phyloP scores from a whole-genome alignment of 2,888 invertebrate genomes.

The Limnephilus marmoratus region DNA sequence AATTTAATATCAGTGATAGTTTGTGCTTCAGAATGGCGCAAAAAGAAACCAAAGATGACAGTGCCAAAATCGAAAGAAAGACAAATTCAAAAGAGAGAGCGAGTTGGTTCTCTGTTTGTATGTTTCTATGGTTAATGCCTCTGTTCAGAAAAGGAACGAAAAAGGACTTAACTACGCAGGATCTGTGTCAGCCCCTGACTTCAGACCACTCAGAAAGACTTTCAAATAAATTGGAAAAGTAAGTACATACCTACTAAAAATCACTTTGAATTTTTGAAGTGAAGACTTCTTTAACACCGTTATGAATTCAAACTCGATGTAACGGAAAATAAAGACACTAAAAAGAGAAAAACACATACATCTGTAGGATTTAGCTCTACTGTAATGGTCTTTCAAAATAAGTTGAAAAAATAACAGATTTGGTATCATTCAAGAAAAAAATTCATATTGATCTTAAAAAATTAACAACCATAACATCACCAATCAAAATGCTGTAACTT shows the following conservation, averaged over 20 bases:
- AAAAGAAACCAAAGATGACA: constrained; percentile 32
- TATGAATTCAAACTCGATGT: too few species aligned
- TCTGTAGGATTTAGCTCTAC: too few species aligned
- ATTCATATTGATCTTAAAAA: too few species aligned
- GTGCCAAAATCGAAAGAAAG: constrained; percentile 44
- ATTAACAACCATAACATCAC: too few species aligned
- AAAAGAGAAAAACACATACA: too few species aligned
- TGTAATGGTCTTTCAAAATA: too few species aligned
- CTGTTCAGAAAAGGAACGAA: constrained; percentile 60
- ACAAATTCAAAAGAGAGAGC: constrained; percentile 55
- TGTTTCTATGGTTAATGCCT: constrained; percentile 63
- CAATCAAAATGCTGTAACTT: too few species aligned
- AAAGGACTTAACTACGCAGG: constrained; percentile 57
- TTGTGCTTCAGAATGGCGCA: constrained; percentile 37
- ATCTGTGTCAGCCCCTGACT: constrained; percentile 58
- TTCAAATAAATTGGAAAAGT: constrained; percentile 62
- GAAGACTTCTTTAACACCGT: too few species aligned
- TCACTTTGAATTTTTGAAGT: too few species aligned
- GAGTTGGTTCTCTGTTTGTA: constrained; percentile 49
- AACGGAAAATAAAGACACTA: too few species aligned
- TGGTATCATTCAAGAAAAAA: too few species aligned
- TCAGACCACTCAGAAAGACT: constrained; percentile 54
- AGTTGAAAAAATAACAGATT: too few species aligned
- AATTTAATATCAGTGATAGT: background rate
- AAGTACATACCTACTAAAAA: constrained; percentile 7